A percentile compares a stretch with the other conserved stretches of the same genome.
Evolutionary conservation across 2,113 vertebrate genomes (phyloP).

Genomic region (Laterallus jamaicensis): DNA sequence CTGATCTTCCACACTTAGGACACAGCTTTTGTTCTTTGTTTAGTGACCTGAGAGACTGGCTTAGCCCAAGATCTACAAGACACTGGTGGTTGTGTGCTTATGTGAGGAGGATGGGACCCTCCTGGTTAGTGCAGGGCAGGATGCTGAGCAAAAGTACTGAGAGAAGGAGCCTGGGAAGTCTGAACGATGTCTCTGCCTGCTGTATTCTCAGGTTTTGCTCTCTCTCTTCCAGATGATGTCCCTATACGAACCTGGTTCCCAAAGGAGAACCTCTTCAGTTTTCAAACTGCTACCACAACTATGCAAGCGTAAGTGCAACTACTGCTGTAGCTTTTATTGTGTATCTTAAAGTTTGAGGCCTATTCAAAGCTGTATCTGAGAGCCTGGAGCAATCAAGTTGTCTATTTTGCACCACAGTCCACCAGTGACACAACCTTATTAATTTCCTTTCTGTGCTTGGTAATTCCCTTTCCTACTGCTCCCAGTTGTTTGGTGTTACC

Average conservation of each 20-base stretch:
- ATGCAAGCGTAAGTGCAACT: constrained; percentile 96
- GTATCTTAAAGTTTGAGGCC: accelerated
- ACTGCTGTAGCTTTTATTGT: background rate
- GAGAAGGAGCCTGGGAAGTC: background rate
- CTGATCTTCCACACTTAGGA: background rate
- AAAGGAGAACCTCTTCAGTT: constrained; percentile 97
- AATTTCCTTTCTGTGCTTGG: background rate
- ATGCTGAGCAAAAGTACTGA: background rate
- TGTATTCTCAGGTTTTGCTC: constrained; percentile 1
- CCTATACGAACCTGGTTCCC: constrained; percentile 93
- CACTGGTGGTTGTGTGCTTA: accelerated
- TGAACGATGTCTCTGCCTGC: background rate
- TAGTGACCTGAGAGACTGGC: background rate
- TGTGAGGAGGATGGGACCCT: background rate
- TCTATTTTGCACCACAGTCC: background rate
- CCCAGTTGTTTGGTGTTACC: background rate
- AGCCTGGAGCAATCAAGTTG: background rate
- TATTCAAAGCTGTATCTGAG: background rate
- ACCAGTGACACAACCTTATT: background rate
- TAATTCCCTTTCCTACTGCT: background rate
- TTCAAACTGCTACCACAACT: constrained; percentile 96
- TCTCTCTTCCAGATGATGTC: constrained; percentile 82
- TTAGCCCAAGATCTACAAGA: background rate
- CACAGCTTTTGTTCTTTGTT: background rate
- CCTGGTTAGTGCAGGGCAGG: background rate